phyloP scores from a whole-genome alignment of 2,797 vertebrate genomes.

The Hylomyscus alleni region DNA sequence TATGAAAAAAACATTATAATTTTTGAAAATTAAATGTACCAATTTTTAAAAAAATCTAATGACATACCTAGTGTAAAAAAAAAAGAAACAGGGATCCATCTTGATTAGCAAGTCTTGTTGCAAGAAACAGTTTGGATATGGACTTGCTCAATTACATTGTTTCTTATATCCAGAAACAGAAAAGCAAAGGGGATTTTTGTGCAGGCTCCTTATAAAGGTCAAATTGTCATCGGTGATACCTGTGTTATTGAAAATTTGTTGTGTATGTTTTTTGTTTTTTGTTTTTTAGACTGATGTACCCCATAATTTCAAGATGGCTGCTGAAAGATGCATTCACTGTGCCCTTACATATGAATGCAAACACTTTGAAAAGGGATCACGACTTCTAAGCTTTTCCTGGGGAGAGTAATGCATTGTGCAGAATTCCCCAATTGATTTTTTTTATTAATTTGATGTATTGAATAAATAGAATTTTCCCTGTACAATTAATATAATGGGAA shows the following conservation, averaged over 20 bases:
- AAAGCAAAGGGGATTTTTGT: not conserved
- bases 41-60: not conserved
- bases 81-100: not conserved
- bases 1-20: not conserved
- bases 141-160: not conserved
- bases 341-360: not conserved
- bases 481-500: not conserved
- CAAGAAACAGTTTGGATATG: not conserved
- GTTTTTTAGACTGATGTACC: not conserved
- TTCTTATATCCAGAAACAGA: not conserved
- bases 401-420: not conserved
- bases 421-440: not conserved
- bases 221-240: not conserved
- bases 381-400: not conserved
- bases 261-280: not conserved
- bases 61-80: not conserved
- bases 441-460: not conserved
- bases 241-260: not conserved
- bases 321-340: not conserved
- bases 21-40: conserved; percentile 4
- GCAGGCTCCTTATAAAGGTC: not conserved
- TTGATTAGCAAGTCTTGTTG: not conserved
- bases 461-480: not conserved
- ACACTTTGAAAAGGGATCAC: not conserved
- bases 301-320: not conserved